Percentiles rank a stretch among this genome's conserved stretches.
phyloP scores from a whole-genome alignment of 2,113 vertebrate species.

The Rana temporaria region DNA sequence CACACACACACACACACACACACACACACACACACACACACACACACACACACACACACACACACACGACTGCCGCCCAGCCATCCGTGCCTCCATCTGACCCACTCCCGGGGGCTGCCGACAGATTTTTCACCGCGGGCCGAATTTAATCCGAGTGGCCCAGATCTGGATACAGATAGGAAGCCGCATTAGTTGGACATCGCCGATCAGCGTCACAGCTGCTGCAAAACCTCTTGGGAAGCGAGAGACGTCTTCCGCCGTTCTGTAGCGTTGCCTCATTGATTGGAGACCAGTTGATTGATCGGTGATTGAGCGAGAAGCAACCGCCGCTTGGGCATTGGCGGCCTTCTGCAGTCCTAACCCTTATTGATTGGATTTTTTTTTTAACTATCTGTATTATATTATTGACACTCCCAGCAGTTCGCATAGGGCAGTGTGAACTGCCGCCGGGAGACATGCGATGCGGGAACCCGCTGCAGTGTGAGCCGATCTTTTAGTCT shows the following conservation, averaged over 20 bases:
- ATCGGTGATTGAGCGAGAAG: too few relatives aligned
- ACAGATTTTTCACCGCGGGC: background rate
- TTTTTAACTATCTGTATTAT: too few relatives aligned
- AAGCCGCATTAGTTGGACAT: background rate
- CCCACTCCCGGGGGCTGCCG: constrained; percentile 1
- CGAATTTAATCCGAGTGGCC: constrained; percentile 16
- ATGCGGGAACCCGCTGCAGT: too few relatives aligned
- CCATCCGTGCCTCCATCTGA: background rate
- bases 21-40: background rate
- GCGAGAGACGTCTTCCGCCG: background rate
- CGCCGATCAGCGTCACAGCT: background rate
- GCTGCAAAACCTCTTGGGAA: constrained; percentile 39
- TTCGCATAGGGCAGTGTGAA: too few relatives aligned
- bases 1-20: background rate
- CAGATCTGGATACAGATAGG: background rate
- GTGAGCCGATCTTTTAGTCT: too few relatives aligned
- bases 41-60: too few relatives aligned
- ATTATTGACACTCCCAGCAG: too few relatives aligned
- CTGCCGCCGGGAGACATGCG: too few relatives aligned
- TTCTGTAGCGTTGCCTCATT: background rate
- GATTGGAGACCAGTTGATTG: too few relatives aligned
- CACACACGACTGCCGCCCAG: background rate
- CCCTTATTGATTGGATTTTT: too few relatives aligned
- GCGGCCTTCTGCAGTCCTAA: too few relatives aligned
- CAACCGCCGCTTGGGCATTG: too few relatives aligned